These are phyloP conservation scores for Rugalucina vietnamica DNA, from an alignment of 2,888 invertebrate species.

Conservation along the genomic window DNA sequence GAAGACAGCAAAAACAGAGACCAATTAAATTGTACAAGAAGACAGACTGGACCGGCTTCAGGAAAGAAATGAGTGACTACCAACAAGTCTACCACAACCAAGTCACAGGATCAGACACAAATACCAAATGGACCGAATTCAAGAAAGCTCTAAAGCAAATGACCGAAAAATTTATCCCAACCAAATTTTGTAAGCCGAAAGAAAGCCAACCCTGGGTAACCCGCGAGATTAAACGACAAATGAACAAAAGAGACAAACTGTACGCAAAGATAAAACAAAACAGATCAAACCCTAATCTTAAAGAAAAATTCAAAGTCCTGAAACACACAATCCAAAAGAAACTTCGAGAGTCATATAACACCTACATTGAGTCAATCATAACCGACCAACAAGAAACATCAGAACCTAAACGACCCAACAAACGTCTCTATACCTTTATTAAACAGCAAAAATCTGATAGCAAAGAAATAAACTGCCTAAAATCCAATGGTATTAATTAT, in stretches of 20 bases:
- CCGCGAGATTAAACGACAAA: neutral
- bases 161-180: slow-evolving; percentile 1
- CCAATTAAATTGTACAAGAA: too few relatives aligned
- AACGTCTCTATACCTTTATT: neutral
- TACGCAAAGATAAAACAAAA: neutral
- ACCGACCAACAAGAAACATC: neutral
- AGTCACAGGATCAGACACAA: too few relatives aligned
- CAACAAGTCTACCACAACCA: too few relatives aligned
- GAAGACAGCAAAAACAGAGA: too few relatives aligned
- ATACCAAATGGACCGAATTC: too few relatives aligned
- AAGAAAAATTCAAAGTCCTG: neutral
- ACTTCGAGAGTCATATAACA: neutral
- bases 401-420: neutral
- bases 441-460: neutral
- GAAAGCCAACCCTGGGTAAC: neutral
- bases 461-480: neutral
- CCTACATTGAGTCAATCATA: neutral
- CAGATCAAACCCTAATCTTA: neutral
- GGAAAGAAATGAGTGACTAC: too few relatives aligned
- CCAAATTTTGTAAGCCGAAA: neutral
- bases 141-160: too few relatives aligned
- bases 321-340: neutral
- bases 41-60: too few relatives aligned
- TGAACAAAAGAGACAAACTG: neutral
- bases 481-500: neutral